A percentile compares a stretch with the other conserved stretches of the same genome.
Evolutionary conservation across 37 sponge, comb jelly and placozoan genomes (phyloP).

Genomic region (Geodia barretti): DNA sequence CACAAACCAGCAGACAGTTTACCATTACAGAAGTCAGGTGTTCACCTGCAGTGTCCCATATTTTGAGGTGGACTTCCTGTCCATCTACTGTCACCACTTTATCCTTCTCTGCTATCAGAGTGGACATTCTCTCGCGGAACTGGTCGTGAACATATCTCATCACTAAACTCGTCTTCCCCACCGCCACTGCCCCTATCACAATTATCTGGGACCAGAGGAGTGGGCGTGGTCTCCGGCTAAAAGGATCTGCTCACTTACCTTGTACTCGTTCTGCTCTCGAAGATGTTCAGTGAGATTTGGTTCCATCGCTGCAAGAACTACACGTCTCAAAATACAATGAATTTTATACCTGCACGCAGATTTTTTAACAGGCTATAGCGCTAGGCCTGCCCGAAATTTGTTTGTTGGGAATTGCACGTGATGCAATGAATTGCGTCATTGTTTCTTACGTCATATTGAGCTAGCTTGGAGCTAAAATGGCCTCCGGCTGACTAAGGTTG

Average conservation of each 20-base stretch:
- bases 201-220: constrained; percentile 64
- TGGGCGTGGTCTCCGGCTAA: no score
- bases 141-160: constrained; percentile 45
- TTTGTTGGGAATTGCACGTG: neutral
- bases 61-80: constrained; percentile 34
- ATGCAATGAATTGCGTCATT: neutral
- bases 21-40: neutral
- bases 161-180: constrained; percentile 61
- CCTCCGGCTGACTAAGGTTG: neutral
- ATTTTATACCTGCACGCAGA: no score
- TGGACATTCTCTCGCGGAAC: neutral
- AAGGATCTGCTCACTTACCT: no score
- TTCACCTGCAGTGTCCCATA: constrained; percentile 75
- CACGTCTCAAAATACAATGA: no score
- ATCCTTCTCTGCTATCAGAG: constrained; percentile 51
- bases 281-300: no score
- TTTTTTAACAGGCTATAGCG: no score
- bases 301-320: no score
- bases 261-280: no score
- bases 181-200: constrained; percentile 48
- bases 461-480: neutral
- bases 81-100: constrained; percentile 36
- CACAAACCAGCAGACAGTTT: no score
- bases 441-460: neutral
- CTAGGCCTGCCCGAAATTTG: no score